Evolutionary conservation across 2,888 invertebrate genomes (phyloP).

Genomic region (Oscheius sp.): DNA sequence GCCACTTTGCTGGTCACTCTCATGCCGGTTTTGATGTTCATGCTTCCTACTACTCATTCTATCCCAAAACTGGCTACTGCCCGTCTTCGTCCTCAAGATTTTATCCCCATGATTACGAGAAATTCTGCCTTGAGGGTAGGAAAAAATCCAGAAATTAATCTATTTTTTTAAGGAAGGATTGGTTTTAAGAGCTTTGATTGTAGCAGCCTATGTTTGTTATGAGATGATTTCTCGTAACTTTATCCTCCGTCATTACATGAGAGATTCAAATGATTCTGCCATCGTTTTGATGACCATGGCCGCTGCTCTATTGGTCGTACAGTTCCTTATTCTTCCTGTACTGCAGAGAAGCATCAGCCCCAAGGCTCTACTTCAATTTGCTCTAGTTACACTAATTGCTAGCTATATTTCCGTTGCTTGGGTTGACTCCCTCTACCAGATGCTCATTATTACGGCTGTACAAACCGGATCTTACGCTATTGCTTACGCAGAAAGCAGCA

Average conservation of each 20-base stretch:
- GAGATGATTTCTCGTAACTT: constrained; percentile 70
- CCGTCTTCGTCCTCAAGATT: constrained; percentile 67
- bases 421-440: constrained; percentile 62
- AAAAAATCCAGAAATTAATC: not conserved
- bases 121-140: constrained; percentile 48
- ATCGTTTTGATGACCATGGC: constrained; percentile 68
- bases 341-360: constrained; percentile 59
- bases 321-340: constrained; percentile 66
- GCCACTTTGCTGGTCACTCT: constrained; percentile 56
- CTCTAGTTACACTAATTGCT: constrained; percentile 53
- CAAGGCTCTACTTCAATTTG: constrained; percentile 55
- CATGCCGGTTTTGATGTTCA: constrained; percentile 62
- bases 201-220: constrained; percentile 68
- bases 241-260: constrained; percentile 67
- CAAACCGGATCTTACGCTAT: constrained; percentile 68
- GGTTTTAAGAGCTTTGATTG: constrained; percentile 62
- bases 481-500: constrained; percentile 68
- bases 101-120: constrained; percentile 65
- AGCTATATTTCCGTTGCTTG: constrained; percentile 63
- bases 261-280: constrained; percentile 66
- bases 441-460: constrained; percentile 65
- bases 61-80: constrained; percentile 68
- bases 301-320: constrained; percentile 61
- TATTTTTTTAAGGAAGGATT: constrained; percentile 59
- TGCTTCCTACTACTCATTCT: constrained; percentile 69